These are phyloP conservation scores for Platysternon megacephalum DNA, from an alignment of 2,113 vertebrate genomes.

Conservation along the genomic window DNA sequence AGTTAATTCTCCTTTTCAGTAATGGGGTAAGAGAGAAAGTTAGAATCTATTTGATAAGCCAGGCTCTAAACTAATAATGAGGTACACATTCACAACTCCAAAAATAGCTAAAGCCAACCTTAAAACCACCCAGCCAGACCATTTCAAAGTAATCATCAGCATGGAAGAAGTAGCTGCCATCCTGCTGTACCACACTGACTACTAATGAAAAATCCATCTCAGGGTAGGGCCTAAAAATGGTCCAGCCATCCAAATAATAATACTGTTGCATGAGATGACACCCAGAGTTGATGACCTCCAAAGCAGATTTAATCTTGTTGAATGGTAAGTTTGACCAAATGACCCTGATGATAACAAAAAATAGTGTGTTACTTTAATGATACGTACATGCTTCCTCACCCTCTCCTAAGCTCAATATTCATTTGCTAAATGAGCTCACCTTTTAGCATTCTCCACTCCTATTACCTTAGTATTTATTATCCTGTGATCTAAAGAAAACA, in stretches of 20 bases:
- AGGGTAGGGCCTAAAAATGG: rapidly evolving
- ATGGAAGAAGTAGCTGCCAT: neutral
- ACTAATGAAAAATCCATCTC: neutral
- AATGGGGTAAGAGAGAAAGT: too few species aligned
- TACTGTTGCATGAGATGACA: rapidly evolving
- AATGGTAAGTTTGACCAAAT: neutral
- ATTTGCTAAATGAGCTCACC: neutral
- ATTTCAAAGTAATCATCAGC: neutral
- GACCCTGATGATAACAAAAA: neutral
- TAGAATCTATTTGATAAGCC: too few species aligned
- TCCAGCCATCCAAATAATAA: neutral
- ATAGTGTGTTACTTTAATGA: rapidly evolving
- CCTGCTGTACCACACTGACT: rapidly evolving
- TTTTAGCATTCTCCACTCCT: neutral
- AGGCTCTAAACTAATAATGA: too few species aligned
- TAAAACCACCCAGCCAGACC: too few species aligned
- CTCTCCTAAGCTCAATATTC: neutral
- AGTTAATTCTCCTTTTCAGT: too few species aligned
- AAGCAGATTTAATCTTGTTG: constrained; percentile 13
- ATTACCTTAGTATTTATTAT: neutral
- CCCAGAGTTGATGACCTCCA: neutral
- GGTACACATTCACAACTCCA: too few species aligned
- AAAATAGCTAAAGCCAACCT: too few species aligned
- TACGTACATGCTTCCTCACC: rapidly evolving
- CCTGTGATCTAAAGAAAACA: neutral